These are phyloP conservation scores for Eunapius fragilis DNA, from an alignment of 37 sponge, comb jelly and placozoan genomes.

Conservation along the genomic window DNA sequence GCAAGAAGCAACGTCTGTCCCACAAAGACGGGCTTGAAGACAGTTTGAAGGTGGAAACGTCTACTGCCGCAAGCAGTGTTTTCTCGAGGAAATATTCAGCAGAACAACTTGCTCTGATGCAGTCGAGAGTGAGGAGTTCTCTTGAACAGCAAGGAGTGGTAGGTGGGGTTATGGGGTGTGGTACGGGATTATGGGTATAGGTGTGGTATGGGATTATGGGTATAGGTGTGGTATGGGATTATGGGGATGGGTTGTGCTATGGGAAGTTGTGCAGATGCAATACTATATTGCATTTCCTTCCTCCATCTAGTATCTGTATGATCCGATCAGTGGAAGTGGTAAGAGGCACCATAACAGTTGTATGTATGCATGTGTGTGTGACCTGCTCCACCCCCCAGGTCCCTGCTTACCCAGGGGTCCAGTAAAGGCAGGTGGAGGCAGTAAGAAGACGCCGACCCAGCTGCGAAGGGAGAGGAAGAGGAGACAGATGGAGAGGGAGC, in stretches of 20 bases:
- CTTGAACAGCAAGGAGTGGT: constrained; percentile 76
- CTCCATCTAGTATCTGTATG: constrained; percentile 45
- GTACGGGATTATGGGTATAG: background rate
- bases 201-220: background rate
- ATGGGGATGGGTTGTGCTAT: too few relatives aligned
- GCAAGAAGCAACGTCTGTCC: too few relatives aligned
- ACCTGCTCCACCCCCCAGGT: background rate
- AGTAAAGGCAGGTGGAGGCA: background rate
- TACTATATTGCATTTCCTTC: background rate
- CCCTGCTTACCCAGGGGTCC: background rate
- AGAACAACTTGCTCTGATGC: constrained; percentile 49
- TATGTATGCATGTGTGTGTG: constrained; percentile 5
- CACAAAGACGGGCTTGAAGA: too few relatives aligned
- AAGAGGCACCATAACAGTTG: too few relatives aligned
- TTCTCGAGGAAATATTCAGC: constrained; percentile 16
- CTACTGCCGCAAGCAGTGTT: background rate
- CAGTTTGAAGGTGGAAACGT: background rate
- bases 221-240: background rate
- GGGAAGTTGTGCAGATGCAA: too few relatives aligned
- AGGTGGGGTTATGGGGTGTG: background rate
- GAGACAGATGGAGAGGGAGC: constrained; percentile 53
- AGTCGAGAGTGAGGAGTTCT: constrained; percentile 66
- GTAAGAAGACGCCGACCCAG: constrained; percentile 72
- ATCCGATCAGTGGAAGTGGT: constrained; percentile 65
- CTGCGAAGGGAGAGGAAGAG: constrained; percentile 67